phyloP scores from a whole-genome alignment of 2,797 vertebrate species.

The Chloroceryle amazona region DNA sequence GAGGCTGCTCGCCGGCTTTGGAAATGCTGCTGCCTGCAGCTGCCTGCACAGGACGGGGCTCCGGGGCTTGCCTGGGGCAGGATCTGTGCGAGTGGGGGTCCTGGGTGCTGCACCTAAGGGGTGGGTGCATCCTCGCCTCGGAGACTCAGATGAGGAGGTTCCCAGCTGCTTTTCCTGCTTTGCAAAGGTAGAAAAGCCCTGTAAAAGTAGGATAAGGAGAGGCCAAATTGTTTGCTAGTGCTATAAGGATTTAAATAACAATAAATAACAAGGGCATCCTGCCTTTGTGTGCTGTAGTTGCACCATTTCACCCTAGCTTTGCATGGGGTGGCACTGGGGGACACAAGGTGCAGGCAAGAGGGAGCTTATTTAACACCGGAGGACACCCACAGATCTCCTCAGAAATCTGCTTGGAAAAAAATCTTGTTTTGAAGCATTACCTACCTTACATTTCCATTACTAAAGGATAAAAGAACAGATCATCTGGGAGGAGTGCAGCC shows the following conservation, averaged over 20 bases:
- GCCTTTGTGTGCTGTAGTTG: background rate
- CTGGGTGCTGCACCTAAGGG: too few species aligned
- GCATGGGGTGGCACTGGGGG: background rate
- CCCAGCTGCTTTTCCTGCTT: background rate
- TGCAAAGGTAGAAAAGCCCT: background rate
- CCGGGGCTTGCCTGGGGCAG: background rate
- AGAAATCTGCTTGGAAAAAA: background rate
- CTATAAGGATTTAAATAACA: background rate
- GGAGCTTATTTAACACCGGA: background rate
- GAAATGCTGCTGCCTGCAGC: background rate
- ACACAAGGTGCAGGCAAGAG: background rate
- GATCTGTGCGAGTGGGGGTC: background rate
- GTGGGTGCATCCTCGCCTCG: too few species aligned
- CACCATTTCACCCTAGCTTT: background rate
- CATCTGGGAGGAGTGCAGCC: background rate
- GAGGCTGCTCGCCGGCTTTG: constrained; percentile 22
- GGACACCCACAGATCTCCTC: background rate
- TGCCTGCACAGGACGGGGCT: background rate
- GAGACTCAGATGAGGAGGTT: background rate
- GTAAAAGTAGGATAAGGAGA: background rate
- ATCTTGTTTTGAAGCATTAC: background rate
- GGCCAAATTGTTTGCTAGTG: background rate
- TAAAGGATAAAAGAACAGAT: background rate
- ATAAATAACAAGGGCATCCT: background rate
- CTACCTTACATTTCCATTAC: background rate